phyloP scores from a whole-genome alignment of 2,888 invertebrate species.

The Meta bourneti region DNA sequence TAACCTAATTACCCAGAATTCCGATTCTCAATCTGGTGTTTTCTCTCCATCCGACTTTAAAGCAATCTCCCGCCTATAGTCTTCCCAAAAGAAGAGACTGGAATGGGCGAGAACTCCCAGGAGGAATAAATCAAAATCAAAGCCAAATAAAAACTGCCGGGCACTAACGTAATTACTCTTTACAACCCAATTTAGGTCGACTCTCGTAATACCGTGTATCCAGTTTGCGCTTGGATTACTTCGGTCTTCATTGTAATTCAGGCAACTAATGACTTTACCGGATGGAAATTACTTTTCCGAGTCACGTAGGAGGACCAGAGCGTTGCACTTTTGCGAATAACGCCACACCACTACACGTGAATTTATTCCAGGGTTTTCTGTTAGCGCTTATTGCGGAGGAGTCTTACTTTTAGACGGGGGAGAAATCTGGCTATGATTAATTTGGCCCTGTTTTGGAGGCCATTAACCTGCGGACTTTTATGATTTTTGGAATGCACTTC shows the following conservation, averaged over 20 bases:
- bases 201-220: slow-evolving; percentile 39
- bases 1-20: slow-evolving; percentile 3
- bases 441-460: slow-evolving; percentile 79
- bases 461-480: slow-evolving; percentile 46
- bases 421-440: slow-evolving; percentile 76
- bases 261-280: slow-evolving; percentile 60
- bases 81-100: background rate
- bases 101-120: background rate
- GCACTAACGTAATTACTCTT: slow-evolving; percentile 68
- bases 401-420: background rate
- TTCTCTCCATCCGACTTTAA: background rate
- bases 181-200: slow-evolving; percentile 55
- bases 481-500: slow-evolving; percentile 26
- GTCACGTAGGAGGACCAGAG: slow-evolving; percentile 57
- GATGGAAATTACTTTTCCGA: slow-evolving; percentile 49
- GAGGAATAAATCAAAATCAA: slow-evolving; percentile 55
- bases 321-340: slow-evolving; percentile 57
- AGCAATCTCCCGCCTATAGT: background rate
- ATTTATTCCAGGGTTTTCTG: slow-evolving; percentile 37
- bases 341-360: slow-evolving; percentile 13
- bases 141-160: slow-evolving; percentile 52
- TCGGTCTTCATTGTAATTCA: slow-evolving; percentile 48
- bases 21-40: background rate
- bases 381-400: background rate
- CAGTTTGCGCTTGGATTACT: slow-evolving; percentile 32